These are phyloP conservation scores for Cyprichromis sp. DNA, from an alignment of 2,113 vertebrate genomes.

Conservation along the genomic window DNA sequence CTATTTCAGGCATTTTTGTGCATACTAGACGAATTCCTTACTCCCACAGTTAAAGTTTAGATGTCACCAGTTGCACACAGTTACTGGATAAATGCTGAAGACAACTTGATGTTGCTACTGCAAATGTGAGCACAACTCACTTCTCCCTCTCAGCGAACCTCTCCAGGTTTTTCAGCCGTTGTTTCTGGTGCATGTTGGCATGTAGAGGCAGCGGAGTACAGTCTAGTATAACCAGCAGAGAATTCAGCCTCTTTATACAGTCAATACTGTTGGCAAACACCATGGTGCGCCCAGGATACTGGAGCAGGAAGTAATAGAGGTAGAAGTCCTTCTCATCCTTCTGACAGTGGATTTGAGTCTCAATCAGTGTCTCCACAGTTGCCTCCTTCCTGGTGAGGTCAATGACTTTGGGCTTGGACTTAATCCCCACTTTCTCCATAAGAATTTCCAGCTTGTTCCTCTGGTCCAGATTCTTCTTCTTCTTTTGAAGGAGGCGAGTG, in stretches of 20 bases:
- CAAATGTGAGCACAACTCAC: conserved; percentile 62
- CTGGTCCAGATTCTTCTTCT: conserved; percentile 79
- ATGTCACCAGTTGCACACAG: not conserved
- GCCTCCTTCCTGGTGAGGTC: conserved; percentile 91
- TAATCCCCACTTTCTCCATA: conserved; percentile 89
- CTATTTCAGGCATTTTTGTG: not conserved
- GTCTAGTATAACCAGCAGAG: conserved; percentile 86
- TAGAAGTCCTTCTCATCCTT: conserved; percentile 89
- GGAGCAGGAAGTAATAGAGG: conserved; percentile 92
- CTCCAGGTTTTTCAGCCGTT: conserved; percentile 93
- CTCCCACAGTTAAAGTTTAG: not conserved
- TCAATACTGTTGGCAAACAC: conserved; percentile 98
- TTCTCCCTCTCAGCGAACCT: conserved; percentile 85
- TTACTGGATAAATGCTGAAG: not conserved
- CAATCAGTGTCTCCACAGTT: conserved; percentile 87
- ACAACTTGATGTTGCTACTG: not conserved
- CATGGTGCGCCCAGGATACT: conserved; percentile 89
- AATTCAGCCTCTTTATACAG: conserved; percentile 88
- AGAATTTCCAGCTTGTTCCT: conserved; percentile 82
- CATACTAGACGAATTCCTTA: not conserved
- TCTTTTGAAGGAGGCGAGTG: conserved; percentile 81
- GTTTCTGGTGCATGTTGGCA: conserved; percentile 98
- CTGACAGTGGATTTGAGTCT: conserved; percentile 89
- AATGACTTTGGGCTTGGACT: conserved; percentile 88
- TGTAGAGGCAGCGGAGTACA: conserved; percentile 83